Conservation (phyloP, 2,888 invertebrate species). For the Ectemnius continuus region DNA sequence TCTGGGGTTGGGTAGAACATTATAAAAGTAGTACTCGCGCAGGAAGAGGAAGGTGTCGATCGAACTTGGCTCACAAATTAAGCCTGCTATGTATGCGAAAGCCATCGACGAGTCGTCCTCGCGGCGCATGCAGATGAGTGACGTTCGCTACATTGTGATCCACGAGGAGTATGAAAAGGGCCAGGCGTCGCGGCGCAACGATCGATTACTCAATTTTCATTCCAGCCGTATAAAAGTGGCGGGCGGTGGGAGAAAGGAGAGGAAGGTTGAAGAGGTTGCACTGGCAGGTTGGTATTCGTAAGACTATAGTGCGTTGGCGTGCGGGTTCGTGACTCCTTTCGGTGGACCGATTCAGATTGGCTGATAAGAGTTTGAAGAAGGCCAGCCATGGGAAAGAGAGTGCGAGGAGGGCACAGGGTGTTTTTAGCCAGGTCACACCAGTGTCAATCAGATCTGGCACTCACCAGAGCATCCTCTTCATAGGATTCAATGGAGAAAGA, state of each 20-base stretch:
- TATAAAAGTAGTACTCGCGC: neutral
- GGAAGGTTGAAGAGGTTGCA: too few species aligned
- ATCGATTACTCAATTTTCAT: neutral
- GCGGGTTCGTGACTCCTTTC: too few species aligned
- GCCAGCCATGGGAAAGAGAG: conserved; percentile 17
- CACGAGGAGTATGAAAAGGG: neutral
- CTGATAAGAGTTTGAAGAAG: too few species aligned
- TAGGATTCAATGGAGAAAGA: too few species aligned
- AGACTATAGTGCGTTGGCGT: too few species aligned
- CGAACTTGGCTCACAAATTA: neutral
- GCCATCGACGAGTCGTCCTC: neutral
- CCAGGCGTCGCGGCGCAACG: neutral
- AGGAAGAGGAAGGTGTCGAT: conserved; percentile 3
- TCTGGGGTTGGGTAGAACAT: neutral
- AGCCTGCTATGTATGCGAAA: neutral
- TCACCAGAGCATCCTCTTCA: neutral
- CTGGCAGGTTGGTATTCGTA: too few species aligned
- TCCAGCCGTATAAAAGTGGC: too few species aligned
- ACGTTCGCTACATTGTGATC: neutral
- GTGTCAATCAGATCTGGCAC: conserved; percentile 45
- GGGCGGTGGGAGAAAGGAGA: too few species aligned
- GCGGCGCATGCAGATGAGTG: neutral
- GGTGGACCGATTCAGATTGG: too few species aligned
- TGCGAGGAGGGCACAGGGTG: conserved; percentile 7
- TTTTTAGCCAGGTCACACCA: conserved; percentile 1